A percentile compares a stretch with the other conserved stretches of the same genome.
Conservation (phyloP, 2,888 invertebrate species). For the Phoenoteleia sp. region DNA sequence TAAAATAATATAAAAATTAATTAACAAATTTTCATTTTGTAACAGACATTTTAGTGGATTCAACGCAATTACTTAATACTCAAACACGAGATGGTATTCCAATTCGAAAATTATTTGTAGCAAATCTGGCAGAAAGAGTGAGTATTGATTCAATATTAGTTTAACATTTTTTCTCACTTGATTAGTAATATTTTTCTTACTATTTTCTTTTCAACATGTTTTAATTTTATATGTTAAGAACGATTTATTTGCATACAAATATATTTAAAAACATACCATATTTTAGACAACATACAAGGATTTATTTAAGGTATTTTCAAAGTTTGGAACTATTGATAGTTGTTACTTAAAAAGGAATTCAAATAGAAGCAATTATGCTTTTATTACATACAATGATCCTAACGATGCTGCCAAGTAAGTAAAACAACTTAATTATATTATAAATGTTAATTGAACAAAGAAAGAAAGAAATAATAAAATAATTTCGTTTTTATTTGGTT, state of each 20-base stretch:
- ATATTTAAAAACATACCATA: constrained; percentile 24
- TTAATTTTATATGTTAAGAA: too few species aligned
- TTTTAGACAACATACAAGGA: constrained; percentile 88
- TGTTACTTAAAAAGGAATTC: constrained; percentile 88
- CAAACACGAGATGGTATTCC: constrained; percentile 88
- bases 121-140: constrained; percentile 88
- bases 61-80: constrained; percentile 20
- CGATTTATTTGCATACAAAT: too few species aligned
- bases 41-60: too few species aligned
- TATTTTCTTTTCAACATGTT: too few species aligned
- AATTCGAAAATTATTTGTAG: constrained; percentile 88
- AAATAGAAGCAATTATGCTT: constrained; percentile 87
- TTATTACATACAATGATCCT: constrained; percentile 88
- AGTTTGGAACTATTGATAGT: constrained; percentile 88
- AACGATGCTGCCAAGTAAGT: constrained; percentile 88
- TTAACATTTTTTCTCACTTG: too few species aligned
- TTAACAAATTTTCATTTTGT: too few species aligned
- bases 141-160: constrained; percentile 70
- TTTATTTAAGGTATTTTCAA: constrained; percentile 87
- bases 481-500: background rate
- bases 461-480: background rate
- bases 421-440: too few species aligned
- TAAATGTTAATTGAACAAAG: background rate
- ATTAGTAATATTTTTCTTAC: too few species aligned
- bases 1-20: too few species aligned